Conservation (phyloP, 2,113 vertebrate species). For the Marcusenius ussheri region DNA sequence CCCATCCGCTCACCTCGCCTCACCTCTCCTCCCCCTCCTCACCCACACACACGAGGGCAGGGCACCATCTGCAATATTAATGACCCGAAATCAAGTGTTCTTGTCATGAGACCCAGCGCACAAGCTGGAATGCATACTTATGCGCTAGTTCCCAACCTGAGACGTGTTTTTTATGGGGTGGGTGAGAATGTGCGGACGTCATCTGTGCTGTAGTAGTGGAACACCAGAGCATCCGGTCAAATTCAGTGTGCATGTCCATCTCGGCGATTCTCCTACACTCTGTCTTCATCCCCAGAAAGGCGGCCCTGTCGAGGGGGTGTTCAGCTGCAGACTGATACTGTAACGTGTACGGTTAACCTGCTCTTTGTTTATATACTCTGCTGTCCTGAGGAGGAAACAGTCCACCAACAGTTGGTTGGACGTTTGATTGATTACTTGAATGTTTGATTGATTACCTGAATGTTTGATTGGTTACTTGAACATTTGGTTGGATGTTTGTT, state of each 20-base stretch:
- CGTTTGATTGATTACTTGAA: neutral
- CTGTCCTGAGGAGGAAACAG: neutral
- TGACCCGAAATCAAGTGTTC: slow-evolving; percentile 6
- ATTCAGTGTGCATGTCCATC: neutral
- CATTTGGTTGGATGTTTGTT: neutral
- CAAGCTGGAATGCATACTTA: neutral
- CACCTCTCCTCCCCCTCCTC: neutral
- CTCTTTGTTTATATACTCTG: neutral
- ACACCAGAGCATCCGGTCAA: neutral
- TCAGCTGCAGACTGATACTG: neutral
- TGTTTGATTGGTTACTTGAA: neutral
- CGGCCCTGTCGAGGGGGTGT: neutral
- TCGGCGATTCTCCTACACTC: neutral
- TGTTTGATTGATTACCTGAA: neutral
- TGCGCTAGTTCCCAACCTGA: neutral
- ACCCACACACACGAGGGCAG: neutral
- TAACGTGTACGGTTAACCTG: neutral
- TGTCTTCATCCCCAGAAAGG: neutral
- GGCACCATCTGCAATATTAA: neutral
- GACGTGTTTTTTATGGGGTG: neutral
- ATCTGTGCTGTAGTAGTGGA: neutral
- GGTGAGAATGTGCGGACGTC: neutral
- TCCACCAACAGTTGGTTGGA: neutral
- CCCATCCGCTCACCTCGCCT: neutral
- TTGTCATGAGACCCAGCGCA: neutral